Conservation (phyloP, 1,140 invertebrate species). For the Apolygus lucorum region DNA sequence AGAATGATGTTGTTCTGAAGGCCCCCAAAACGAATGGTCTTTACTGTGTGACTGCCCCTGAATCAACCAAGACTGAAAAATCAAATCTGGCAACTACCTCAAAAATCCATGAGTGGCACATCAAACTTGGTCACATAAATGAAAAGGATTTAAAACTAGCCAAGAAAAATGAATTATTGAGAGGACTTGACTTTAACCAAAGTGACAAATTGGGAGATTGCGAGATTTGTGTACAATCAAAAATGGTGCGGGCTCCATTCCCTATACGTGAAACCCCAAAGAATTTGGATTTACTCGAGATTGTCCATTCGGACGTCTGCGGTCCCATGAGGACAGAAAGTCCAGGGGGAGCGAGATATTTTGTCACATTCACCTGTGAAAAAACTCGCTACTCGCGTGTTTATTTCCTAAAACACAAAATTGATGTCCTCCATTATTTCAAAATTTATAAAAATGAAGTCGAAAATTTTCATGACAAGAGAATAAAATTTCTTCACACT, state of each 20-base stretch:
- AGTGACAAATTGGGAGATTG: conserved; percentile 1
- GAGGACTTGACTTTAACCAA: conserved; percentile 15
- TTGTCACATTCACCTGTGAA: background rate
- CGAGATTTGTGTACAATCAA: background rate
- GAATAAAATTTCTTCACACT: conserved; percentile 25
- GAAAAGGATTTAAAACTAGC: background rate
- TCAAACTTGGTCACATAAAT: background rate
- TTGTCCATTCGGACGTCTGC: background rate
- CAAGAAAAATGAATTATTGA: background rate
- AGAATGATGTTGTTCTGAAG: background rate
- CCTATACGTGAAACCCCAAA: background rate
- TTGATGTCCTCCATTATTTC: conserved; percentile 1
- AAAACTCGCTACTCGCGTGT: background rate
- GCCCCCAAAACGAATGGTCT: background rate
- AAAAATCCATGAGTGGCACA: background rate
- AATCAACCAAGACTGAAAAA: background rate
- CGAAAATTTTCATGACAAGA: conserved; percentile 15
- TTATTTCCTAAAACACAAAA: background rate
- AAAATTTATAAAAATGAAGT: conserved; percentile 15
- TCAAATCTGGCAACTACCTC: background rate
- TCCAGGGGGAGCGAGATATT: background rate
- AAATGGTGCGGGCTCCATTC: background rate
- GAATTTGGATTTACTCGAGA: background rate
- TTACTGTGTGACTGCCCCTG: background rate
- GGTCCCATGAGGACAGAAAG: background rate